Percentiles rank a stretch among this genome's conserved stretches.
These are phyloP conservation scores for Aporrectodea caliginosa DNA, from an alignment of 1,140 invertebrate species.

Conservation along the genomic window DNA sequence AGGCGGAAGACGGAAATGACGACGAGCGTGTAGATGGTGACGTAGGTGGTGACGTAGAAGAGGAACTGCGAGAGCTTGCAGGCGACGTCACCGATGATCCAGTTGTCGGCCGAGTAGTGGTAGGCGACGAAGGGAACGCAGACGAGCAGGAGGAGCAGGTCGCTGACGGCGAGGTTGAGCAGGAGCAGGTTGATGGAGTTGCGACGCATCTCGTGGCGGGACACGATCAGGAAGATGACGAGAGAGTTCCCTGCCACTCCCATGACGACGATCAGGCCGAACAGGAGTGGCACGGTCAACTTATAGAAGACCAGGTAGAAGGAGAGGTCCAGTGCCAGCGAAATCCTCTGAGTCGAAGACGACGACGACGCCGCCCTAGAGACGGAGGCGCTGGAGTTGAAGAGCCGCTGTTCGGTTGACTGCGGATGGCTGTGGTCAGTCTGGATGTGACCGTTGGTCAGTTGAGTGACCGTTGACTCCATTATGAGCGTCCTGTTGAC, in stretches of 20 bases:
- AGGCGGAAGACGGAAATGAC: slow-evolving; percentile 67
- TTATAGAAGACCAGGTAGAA: slow-evolving; percentile 21
- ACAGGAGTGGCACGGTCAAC: slow-evolving; percentile 18
- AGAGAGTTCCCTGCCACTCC: slow-evolving; percentile 29
- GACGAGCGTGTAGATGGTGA: slow-evolving; percentile 84
- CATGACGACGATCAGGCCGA: slow-evolving; percentile 19
- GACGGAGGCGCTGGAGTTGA: too few species aligned
- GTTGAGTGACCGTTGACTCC: too few species aligned
- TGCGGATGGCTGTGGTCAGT: too few species aligned
- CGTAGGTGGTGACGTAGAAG: slow-evolving; percentile 72
- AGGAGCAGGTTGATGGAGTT: slow-evolving; percentile 28
- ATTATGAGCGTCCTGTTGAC: too few species aligned
- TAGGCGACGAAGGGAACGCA: slow-evolving; percentile 29
- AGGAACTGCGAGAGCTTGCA: slow-evolving; percentile 28
- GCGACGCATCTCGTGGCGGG: slow-evolving; percentile 16
- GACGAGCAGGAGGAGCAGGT: slow-evolving; percentile 13
- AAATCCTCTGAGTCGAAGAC: too few species aligned
- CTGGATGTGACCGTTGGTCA: too few species aligned
- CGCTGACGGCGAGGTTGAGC: slow-evolving; percentile 29
- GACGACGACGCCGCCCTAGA: too few species aligned
- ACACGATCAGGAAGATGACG: slow-evolving; percentile 18
- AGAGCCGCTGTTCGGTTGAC: too few species aligned
- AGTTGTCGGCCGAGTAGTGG: slow-evolving; percentile 27
- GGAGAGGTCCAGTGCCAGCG: too few species aligned
- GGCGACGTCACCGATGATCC: slow-evolving; percentile 22